phyloP scores from a whole-genome alignment of 2,888 invertebrate species.

The Leptogaster cylindrica region DNA sequence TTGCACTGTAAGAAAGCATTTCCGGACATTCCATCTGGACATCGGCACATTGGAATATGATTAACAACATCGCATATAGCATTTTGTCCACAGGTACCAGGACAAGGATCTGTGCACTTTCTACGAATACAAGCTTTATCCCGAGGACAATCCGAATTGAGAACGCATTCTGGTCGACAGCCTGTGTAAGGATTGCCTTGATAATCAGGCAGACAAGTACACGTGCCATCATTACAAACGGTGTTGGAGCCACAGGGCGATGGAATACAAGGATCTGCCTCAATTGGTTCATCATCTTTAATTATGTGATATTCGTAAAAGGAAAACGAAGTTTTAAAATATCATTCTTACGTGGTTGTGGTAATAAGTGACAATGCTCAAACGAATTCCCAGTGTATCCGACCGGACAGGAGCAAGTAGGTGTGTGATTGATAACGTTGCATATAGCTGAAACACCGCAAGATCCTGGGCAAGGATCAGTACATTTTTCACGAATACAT shows the following conservation, averaged over 20 bases:
- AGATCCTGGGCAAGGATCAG: slow-evolving; percentile 72
- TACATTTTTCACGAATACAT: slow-evolving; percentile 77
- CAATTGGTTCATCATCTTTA: slow-evolving; percentile 50
- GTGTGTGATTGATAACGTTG: slow-evolving; percentile 72
- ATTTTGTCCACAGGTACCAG: slow-evolving; percentile 73
- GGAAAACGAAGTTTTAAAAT: not conserved
- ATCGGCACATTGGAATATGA: slow-evolving; percentile 74
- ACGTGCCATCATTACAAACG: slow-evolving; percentile 71
- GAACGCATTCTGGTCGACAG: slow-evolving; percentile 75
- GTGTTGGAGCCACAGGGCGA: slow-evolving; percentile 77
- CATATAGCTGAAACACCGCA: slow-evolving; percentile 71
- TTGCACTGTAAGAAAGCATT: slow-evolving; percentile 73
- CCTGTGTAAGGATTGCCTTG: slow-evolving; percentile 73
- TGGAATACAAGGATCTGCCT: slow-evolving; percentile 69
- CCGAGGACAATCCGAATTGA: slow-evolving; percentile 72
- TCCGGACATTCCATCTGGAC: slow-evolving; percentile 68
- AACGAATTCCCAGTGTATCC: slow-evolving; percentile 73
- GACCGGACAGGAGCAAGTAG: slow-evolving; percentile 70
- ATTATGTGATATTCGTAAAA: not conserved
- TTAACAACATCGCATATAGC: slow-evolving; percentile 76
- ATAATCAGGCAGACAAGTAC: slow-evolving; percentile 71
- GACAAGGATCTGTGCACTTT: slow-evolving; percentile 77
- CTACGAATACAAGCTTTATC: slow-evolving; percentile 74
- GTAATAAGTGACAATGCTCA: slow-evolving; percentile 63
- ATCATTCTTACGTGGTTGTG: slow-evolving; percentile 45